These are phyloP conservation scores for Sarcophaga caerulescens DNA, from an alignment of 2,888 invertebrate genomes.

Conservation along the genomic window DNA sequence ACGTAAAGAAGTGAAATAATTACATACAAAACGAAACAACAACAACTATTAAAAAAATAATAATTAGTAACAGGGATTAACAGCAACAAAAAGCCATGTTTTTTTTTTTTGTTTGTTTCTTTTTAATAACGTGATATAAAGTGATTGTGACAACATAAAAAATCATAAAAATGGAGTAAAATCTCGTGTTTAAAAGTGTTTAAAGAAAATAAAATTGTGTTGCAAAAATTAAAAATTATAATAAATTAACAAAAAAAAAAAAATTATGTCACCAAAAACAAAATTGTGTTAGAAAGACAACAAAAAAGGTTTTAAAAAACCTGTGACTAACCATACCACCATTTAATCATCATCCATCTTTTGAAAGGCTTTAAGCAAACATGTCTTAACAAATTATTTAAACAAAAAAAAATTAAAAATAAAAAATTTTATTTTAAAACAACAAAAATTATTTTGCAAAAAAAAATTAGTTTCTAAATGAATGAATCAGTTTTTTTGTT, in stretches of 20 bases:
- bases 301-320: constrained; percentile 11
- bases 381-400: not conserved
- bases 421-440: not conserved
- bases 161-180: constrained; percentile 14
- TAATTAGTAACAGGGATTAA: constrained; percentile 4
- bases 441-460: not conserved
- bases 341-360: not conserved
- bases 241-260: not conserved
- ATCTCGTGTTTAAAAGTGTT: not conserved
- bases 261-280: constrained; percentile 52
- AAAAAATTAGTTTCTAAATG: constrained; percentile 11
- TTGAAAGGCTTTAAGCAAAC: not conserved
- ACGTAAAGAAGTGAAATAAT: constrained; percentile 44
- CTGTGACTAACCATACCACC: constrained; percentile 5
- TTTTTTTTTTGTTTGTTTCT: no score
- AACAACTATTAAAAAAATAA: not conserved
- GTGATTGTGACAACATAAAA: constrained; percentile 23
- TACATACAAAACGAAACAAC: constrained; percentile 7
- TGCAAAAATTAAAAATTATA: not conserved
- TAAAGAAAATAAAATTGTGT: not conserved
- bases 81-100: not conserved
- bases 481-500: constrained; percentile 40
- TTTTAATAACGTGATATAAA: not conserved
- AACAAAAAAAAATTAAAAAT: constrained; percentile 8
- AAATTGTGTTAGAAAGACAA: not conserved